Evolutionary conservation across 2,888 invertebrate genomes (phyloP).

Genomic region (Slavum lentiscoides): DNA sequence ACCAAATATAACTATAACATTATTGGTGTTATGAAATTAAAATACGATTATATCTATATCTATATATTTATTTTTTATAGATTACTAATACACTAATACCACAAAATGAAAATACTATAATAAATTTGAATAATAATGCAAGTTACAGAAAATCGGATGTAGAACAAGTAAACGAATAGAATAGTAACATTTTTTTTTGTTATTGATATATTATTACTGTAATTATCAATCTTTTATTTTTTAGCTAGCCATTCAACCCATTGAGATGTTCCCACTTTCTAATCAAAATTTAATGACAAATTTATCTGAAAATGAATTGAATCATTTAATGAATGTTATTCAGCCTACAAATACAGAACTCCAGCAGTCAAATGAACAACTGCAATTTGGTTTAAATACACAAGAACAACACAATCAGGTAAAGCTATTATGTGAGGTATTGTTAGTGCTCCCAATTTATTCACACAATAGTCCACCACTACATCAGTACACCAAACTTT

Average conservation of each 20-base stretch:
- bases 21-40: too few species aligned
- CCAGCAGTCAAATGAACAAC: background rate
- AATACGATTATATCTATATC: background rate
- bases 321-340: background rate
- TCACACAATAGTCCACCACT: too few species aligned
- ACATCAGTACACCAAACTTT: too few species aligned
- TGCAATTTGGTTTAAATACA: background rate
- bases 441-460: too few species aligned
- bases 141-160: background rate
- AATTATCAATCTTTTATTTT: background rate
- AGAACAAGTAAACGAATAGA: background rate
- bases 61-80: background rate
- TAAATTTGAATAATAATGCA: background rate
- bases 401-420: background rate
- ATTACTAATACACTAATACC: background rate
- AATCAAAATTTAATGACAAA: background rate
- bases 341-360: background rate
- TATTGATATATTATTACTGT: background rate
- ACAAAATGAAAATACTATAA: background rate
- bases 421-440: background rate
- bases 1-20: too few species aligned
- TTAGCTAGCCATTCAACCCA: background rate
- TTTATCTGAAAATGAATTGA: background rate
- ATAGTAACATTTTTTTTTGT: background rate
- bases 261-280: background rate